Base-by-base conservation (phyloP, 2,888 invertebrate genomes). In the Monopis laevigella region DNA sequence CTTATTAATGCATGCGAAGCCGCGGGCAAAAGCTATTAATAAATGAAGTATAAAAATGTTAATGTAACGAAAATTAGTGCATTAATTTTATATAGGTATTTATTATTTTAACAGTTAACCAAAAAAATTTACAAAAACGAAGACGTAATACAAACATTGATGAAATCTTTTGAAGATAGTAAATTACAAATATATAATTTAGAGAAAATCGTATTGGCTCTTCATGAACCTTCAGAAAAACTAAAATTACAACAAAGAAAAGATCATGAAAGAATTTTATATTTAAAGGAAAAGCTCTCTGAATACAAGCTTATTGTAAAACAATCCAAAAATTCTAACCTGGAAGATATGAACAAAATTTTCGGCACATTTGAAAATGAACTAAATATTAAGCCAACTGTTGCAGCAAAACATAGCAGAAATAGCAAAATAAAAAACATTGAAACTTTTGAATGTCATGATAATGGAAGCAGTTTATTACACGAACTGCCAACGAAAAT, bases 291-390 rank as follows among this genome's bases (percentile, higher is more conserved):
- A 17, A 65, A 65, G 48, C 45, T 74, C 40, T 44, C 48, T 4
- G 58, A 67, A 39, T 28, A 14, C 16, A 7, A 6, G n/a, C 8
- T 34, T 8, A 34, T 16, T 34, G 17, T 43, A 65, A 73, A 49
- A 40, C 51, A 54, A 54, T 39, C 45, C 49, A 18, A 53, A 59
- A 34, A 52, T 51, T 32, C 56, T 2, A 19, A 58, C 29, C 56
- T 51, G 2, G 60, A 63, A 29, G 43, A 72, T 43, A 51, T 80
- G 13, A 72, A 77, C 46, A 62, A 58, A 44, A 55, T 80, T 38
- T 70, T 78, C 12, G 68, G 69, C 58, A 67, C 68, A 29, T 58
- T 78, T 5, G 80, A 78, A 59, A 60, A 71, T 18, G 80, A 80
- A 53, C 50, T 80, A 38, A 63, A 56, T 24, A 49, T 59, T 39